phyloP scores from a whole-genome alignment of 1,140 invertebrate species.

The Phortica variegata region DNA sequence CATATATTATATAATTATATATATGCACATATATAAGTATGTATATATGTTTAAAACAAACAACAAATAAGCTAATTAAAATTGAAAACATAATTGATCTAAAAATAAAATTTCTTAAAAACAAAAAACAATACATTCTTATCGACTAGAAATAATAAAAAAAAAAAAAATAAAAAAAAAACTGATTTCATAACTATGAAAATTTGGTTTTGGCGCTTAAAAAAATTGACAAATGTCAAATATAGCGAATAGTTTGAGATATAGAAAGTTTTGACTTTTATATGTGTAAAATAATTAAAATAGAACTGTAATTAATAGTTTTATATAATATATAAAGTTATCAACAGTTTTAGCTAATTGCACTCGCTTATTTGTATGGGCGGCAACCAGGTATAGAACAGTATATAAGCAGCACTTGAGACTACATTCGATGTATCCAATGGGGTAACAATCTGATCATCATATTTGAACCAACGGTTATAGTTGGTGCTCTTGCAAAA shows the following conservation, averaged over 20 bases:
- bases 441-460: slow-evolving; percentile 80
- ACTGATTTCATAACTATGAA: too few relatives aligned
- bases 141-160: slow-evolving; percentile 1
- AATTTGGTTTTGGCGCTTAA: too few relatives aligned
- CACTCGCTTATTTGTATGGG: slow-evolving; percentile 14
- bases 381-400: slow-evolving; percentile 69
- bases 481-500: slow-evolving; percentile 62
- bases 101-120: slow-evolving; percentile 1
- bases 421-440: slow-evolving; percentile 69
- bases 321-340: not conserved
- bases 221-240: slow-evolving; percentile 8
- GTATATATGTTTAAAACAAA: slow-evolving; percentile 14
- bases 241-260: slow-evolving; percentile 7
- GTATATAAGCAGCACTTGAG: slow-evolving; percentile 74
- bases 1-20: slow-evolving; percentile 10
- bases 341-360: not conserved
- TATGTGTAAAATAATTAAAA: not conserved
- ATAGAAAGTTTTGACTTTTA: not conserved
- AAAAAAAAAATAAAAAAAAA: slow-evolving; percentile 1
- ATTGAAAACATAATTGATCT: slow-evolving; percentile 10
- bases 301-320: too few relatives aligned
- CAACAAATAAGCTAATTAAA: slow-evolving; percentile 36
- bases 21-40: slow-evolving; percentile 9
- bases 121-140: slow-evolving; percentile 10
- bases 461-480: slow-evolving; percentile 83